A percentile compares a stretch with the other conserved stretches of the same genome.
Conservation (phyloP, 1,140 invertebrate species). For the Aphidius ervi region DNA sequence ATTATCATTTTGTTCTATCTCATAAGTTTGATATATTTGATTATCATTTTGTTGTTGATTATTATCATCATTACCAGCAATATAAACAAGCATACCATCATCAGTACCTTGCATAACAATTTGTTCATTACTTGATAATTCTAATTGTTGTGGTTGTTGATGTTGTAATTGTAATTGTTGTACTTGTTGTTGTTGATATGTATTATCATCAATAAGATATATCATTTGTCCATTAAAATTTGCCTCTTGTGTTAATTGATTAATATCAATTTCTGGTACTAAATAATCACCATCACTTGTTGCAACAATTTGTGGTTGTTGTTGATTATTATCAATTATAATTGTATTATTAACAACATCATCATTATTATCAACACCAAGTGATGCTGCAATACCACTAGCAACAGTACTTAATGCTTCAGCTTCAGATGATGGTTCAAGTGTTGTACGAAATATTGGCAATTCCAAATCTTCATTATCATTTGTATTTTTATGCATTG, state of each 20-base stretch:
- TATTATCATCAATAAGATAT: slow-evolving; percentile 43
- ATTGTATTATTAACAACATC: too few relatives aligned
- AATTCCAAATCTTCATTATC: slow-evolving; percentile 25
- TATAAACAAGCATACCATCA: slow-evolving; percentile 46
- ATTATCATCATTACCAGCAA: slow-evolving; percentile 39
- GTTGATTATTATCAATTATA: slow-evolving; percentile 4
- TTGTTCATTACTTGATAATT: slow-evolving; percentile 37
- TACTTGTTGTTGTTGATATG: slow-evolving; percentile 31
- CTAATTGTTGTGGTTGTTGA: slow-evolving; percentile 40
- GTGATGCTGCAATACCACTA: slow-evolving; percentile 56
- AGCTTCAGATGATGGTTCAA: slow-evolving; percentile 53
- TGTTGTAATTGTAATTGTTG: slow-evolving; percentile 33
- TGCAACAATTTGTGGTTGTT: slow-evolving; percentile 28
- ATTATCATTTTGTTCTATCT: slow-evolving; percentile 33
- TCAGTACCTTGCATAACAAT: slow-evolving; percentile 42
- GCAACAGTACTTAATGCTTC: slow-evolving; percentile 57
- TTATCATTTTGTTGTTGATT: slow-evolving; percentile 24
- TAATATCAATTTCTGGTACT: slow-evolving; percentile 33
- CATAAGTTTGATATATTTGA: neutral
- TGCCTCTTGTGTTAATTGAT: slow-evolving; percentile 29
- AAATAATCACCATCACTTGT: slow-evolving; percentile 29
- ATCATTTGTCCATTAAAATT: slow-evolving; percentile 41
- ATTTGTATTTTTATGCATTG: slow-evolving; percentile 44
- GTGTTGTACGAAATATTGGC: slow-evolving; percentile 22
- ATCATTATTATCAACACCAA: slow-evolving; percentile 57